phyloP scores from a whole-genome alignment of 2,888 invertebrate genomes.

The Odontocerum albicorne region DNA sequence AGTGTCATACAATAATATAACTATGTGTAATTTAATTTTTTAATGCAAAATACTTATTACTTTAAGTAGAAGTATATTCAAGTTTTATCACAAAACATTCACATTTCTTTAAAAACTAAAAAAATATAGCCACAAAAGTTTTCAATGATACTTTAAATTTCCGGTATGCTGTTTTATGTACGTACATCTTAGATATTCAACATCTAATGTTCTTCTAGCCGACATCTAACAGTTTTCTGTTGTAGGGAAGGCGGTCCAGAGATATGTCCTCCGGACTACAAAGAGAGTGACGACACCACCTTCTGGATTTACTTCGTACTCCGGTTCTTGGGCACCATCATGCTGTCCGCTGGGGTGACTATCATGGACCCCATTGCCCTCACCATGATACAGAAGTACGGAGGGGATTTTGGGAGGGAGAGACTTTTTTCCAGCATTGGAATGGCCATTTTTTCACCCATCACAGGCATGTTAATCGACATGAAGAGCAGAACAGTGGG shows the following conservation, averaged over 20 bases:
- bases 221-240: slow-evolving; percentile 43
- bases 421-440: slow-evolving; percentile 79
- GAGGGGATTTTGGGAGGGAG: slow-evolving; percentile 81
- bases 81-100: too few relatives aligned
- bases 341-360: slow-evolving; percentile 82
- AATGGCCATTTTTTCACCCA: slow-evolving; percentile 81
- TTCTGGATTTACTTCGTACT: slow-evolving; percentile 84
- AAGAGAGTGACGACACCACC: slow-evolving; percentile 73
- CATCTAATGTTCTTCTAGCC: too few relatives aligned
- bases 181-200: too few relatives aligned
- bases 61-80: too few relatives aligned
- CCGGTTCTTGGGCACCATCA: slow-evolving; percentile 77
- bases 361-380: slow-evolving; percentile 88
- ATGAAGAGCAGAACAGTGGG: slow-evolving; percentile 63
- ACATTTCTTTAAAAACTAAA: too few relatives aligned
- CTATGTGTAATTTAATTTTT: too few relatives aligned
- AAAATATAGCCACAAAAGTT: too few relatives aligned
- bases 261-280: slow-evolving; percentile 78
- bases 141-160: too few relatives aligned
- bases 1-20: too few relatives aligned
- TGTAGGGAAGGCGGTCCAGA: slow-evolving; percentile 71
- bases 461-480: slow-evolving; percentile 79
- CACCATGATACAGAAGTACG: slow-evolving; percentile 81
- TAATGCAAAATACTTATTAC: too few relatives aligned
- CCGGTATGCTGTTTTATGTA: too few relatives aligned